These are phyloP conservation scores for Acrobasis consociella DNA, from an alignment of 2,888 invertebrate genomes.

Conservation along the genomic window DNA sequence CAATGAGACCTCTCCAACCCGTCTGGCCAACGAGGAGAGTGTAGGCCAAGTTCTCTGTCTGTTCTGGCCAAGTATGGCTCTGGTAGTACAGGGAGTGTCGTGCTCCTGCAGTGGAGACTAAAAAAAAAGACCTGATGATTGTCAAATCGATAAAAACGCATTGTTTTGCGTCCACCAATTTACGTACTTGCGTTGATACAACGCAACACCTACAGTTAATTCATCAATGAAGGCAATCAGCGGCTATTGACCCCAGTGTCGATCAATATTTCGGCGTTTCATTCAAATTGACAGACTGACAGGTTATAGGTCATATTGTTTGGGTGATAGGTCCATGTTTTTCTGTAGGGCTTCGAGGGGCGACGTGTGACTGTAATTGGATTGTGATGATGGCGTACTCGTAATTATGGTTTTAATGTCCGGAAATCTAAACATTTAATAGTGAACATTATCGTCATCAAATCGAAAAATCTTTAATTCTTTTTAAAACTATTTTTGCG, in stretches of 20 bases:
- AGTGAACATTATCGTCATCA: too few species aligned
- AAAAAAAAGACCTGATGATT: too few species aligned
- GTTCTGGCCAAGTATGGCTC: too few species aligned
- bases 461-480: too few species aligned
- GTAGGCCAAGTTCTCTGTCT: too few species aligned
- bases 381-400: not conserved
- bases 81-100: too few species aligned
- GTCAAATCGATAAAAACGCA: not conserved
- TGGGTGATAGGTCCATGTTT: slow-evolving; percentile 21
- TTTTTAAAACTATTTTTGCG: too few species aligned
- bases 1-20: too few species aligned
- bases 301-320: slow-evolving; percentile 44
- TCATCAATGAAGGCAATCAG: slow-evolving; percentile 61
- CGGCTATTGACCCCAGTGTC: slow-evolving; percentile 53
- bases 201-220: slow-evolving; percentile 46
- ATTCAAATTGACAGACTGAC: slow-evolving; percentile 55
- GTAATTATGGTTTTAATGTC: not conserved
- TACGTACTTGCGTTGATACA: slow-evolving; percentile 2
- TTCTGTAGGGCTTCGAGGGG: slow-evolving; percentile 9
- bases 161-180: not conserved
- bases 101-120: too few species aligned
- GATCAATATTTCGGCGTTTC: slow-evolving; percentile 69
- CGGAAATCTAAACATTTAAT: not conserved
- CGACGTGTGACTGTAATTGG: slow-evolving; percentile 17
- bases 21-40: too few species aligned